Evolutionary conservation across 2,888 invertebrate species (phyloP), one percentile per base, ranked within the genome.

Genomic region (Nebria salina): DNA sequence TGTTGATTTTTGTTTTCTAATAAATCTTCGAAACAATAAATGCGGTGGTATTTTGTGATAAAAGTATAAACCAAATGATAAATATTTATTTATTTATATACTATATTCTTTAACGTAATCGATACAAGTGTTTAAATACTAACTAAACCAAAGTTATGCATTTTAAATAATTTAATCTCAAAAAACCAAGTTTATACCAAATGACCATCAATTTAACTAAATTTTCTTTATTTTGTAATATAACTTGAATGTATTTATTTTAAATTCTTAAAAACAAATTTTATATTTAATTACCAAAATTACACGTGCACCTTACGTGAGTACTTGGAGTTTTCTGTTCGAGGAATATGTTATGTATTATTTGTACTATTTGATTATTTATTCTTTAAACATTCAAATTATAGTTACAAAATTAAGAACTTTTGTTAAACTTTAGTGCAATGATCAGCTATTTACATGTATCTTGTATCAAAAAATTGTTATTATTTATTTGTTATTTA

Each of bases 401-500:
- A 11, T 54, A 3, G 54, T 54, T 54, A 7, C 54, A 54, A 54
- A 54, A 54, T 13, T 13, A 54, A 54, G 54, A 54, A 54, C 54
- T 54, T 54, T 54, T 70, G 70, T 70, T 70, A 25, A 15, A 73
- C n/a, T 43, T 80, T 80, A 75, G 75, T 75, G 68, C 79, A 75
- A 80, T 72, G 72, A 68, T 42, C 72, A 75, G 20, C 41, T 80
- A 54, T 73, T 73, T 68, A 74, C 43, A 75, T 75, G 25, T 43
- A 73, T 79, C 26, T 75, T 54, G 70, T 68, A 75, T 80, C 75
- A 75, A 4, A 1, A 34, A 75, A 80, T 64, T 75, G 80, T 80
- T 80, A 80, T 70, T 80, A 80, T 80, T 80, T 80, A 79, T 75
- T 80, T 80, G 80, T 80, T 80, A 80, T 43, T 75, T 80, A 80